Conservation (phyloP, 2,888 invertebrate species). For the Sicus ferrugineus region DNA sequence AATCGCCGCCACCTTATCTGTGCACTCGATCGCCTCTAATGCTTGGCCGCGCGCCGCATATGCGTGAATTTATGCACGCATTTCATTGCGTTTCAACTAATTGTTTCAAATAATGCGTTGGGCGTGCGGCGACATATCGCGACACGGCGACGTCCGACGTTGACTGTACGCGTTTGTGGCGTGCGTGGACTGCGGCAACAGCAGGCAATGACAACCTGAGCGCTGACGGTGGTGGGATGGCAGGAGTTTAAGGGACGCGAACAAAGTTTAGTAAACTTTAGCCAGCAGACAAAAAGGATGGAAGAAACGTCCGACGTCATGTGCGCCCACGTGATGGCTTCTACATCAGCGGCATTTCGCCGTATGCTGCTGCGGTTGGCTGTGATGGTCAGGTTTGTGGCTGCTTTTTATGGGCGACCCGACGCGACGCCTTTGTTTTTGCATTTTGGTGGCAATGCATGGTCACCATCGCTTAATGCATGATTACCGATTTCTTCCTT, state of each 20-base stretch:
- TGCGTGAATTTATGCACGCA: slow-evolving; percentile 36
- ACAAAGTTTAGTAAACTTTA: not conserved
- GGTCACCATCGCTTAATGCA: too few species aligned
- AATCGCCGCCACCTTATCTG: not conserved
- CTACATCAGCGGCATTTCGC: not conserved
- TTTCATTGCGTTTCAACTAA: slow-evolving; percentile 40
- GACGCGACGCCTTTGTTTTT: too few species aligned
- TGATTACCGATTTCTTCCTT: too few species aligned
- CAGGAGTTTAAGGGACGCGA: not conserved
- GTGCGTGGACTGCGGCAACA: not conserved
- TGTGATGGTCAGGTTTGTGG: too few species aligned
- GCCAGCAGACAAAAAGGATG: not conserved
- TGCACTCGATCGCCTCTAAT: slow-evolving; percentile 26
- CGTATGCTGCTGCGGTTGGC: not conserved
- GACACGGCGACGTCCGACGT: not conserved
- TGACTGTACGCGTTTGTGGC: not conserved
- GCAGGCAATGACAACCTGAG: not conserved
- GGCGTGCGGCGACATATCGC: too few species aligned
- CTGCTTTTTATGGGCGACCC: too few species aligned
- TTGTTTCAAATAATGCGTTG: slow-evolving; percentile 47
- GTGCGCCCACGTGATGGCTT: not conserved
- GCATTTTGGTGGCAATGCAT: too few species aligned
- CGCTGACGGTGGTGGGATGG: too few species aligned
- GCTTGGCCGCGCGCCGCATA: slow-evolving; percentile 11
- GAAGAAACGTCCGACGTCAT: not conserved